Percentiles rank a stretch among this genome's conserved stretches.
phyloP scores from a whole-genome alignment of 2,797 vertebrate species.

The Bothrops alternatus region DNA sequence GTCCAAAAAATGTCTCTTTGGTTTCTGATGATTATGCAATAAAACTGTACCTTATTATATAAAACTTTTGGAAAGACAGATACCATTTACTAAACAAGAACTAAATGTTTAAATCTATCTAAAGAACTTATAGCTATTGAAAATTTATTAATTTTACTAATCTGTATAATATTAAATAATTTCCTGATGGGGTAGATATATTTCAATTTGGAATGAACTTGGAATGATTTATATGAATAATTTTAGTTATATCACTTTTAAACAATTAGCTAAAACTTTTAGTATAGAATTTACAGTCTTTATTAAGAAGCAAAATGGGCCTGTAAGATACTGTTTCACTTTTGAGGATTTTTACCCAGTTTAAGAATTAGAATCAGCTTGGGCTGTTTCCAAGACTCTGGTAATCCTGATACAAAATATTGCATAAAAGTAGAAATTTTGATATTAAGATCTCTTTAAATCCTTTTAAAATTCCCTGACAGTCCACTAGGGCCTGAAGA shows the following conservation, averaged over 20 bases:
- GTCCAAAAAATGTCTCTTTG: not conserved
- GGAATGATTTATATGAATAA: not conserved
- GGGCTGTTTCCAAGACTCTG: not conserved
- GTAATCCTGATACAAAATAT: not conserved
- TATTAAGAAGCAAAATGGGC: too few relatives aligned
- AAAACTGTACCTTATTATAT: not conserved
- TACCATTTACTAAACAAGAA: not conserved
- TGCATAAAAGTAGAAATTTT: not conserved
- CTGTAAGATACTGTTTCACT: not conserved
- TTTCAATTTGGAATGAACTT: not conserved
- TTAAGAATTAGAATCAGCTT: not conserved
- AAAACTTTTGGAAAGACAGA: not conserved
- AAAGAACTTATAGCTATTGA: not conserved
- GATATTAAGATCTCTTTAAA: not conserved
- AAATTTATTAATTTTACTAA: not conserved
- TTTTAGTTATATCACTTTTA: not conserved
- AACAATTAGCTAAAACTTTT: not conserved
- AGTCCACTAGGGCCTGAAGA: too few relatives aligned
- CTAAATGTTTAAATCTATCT: not conserved
- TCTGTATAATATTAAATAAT: not conserved
- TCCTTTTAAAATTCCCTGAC: too few relatives aligned
- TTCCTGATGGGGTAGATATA: not conserved
- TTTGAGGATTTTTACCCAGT: not conserved
- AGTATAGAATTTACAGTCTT: not conserved
- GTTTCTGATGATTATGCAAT: not conserved